Percentiles rank a stretch among this genome's conserved stretches.
Conservation (phyloP, 2,888 invertebrate genomes). For the Aporophyla lueneburgensis region DNA sequence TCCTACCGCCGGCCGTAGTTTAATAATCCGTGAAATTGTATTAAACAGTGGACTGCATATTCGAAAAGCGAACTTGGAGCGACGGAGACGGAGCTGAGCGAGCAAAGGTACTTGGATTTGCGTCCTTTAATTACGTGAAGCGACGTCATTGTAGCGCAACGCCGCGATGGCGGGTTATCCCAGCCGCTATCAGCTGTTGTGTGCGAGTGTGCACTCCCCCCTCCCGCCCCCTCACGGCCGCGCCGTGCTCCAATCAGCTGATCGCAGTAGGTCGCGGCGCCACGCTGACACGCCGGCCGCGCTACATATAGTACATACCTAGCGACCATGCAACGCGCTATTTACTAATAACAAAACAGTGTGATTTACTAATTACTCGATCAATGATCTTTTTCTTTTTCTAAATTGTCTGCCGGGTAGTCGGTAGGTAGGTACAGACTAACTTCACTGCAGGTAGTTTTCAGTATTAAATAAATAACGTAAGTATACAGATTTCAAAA, state of each 20-base stretch:
- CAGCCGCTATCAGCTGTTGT: constrained; percentile 75
- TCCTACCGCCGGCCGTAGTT: constrained; percentile 18
- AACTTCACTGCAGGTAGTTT: not conserved
- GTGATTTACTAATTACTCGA: constrained; percentile 14
- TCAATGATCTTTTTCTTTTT: constrained; percentile 14
- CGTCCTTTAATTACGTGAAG: constrained; percentile 25
- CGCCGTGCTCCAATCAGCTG: constrained; percentile 86
- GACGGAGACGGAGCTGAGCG: not conserved
- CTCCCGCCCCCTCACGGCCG: constrained; percentile 64
- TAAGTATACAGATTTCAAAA: constrained; percentile 9
- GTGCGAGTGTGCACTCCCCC: constrained; percentile 65
- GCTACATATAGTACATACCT: constrained; percentile 30
- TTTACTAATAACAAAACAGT: constrained; percentile 32
- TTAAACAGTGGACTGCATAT: constrained; percentile 15
- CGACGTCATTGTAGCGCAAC: constrained; percentile 18
- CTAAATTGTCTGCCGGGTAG: not conserved
- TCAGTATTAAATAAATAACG: not conserved
- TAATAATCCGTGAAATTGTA: constrained; percentile 46
- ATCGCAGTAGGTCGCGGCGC: constrained; percentile 82
- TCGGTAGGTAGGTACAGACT: not conserved
- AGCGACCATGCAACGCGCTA: constrained; percentile 32
- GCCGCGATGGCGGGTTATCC: constrained; percentile 61
- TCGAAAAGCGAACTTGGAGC: not conserved
- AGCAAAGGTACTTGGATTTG: constrained; percentile 2
- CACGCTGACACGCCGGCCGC: constrained; percentile 53